Evolutionary conservation across 2,113 vertebrate genomes (phyloP), one percentile per base, ranked within the genome.

Genomic region (Scatophagus argus): DNA sequence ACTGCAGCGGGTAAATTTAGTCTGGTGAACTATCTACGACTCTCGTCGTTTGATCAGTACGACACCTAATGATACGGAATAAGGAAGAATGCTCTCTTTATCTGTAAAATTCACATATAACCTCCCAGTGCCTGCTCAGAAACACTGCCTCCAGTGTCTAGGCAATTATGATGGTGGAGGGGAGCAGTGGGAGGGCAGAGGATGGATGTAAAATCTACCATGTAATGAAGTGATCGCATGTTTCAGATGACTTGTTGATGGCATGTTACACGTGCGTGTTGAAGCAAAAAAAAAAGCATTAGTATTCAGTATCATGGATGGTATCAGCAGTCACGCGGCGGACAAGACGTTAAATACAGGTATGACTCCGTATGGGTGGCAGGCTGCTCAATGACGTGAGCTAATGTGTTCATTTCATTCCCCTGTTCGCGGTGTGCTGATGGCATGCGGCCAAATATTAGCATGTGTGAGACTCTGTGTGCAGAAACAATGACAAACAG

Each of bases 341-440:
- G 60, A 84, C 31, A 32, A 13, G 68, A 47, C 3, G 7, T 31
- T 59, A 65, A 81, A 66, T 43, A 72, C 84, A 83, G 75, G 74
- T 84, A 29, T 36, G 69, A 58, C 56, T 72, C 3, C 27, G 62
- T 74, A 32, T 9, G 78, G 83, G 41, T 66, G 79, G 65, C 49
- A 74, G 41, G 60, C 36, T 70, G 86, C 82, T 82, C 81, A 83
- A 74, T 82, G 79, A 83, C 77, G 63, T 66, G 67, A 83, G 80
- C 78, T 86, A 89, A 90, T 87, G 77, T 84, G 79, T 84, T 82
- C 79, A 82, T 86, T 86, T 81, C 58, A 72, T 44, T 83, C 70
- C 67, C 0, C 34, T 60, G 62, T 81, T 81, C 71, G 65, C 60
- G 69, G 4, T 62, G 82, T 25, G 31, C 74, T 73, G 47, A 86